A percentile compares a stretch with the other conserved stretches of the same genome.
Evolutionary conservation across 2,113 vertebrate genomes (phyloP).

Genomic region (Pipa parva): DNA sequence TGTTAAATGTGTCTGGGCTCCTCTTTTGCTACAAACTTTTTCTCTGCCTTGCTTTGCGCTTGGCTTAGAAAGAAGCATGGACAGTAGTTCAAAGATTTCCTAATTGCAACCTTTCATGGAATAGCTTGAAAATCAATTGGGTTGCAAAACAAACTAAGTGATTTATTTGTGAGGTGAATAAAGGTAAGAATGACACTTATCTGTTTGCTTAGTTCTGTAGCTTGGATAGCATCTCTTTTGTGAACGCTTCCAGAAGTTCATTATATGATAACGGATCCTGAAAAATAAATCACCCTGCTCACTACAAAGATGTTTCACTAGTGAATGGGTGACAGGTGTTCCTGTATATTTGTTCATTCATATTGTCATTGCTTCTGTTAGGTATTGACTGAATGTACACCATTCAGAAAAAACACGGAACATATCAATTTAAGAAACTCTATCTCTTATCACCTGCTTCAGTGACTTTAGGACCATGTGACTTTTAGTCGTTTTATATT

Average conservation of each 20-base stretch:
- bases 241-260: slow-evolving; percentile 11
- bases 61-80: slow-evolving; percentile 29
- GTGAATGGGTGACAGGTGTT: no score
- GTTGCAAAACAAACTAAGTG: slow-evolving; percentile 36
- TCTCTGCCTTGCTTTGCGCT: slow-evolving; percentile 10
- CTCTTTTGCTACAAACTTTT: slow-evolving; percentile 18
- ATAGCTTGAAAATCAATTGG: slow-evolving; percentile 30
- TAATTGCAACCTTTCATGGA: slow-evolving; percentile 29
- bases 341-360: no score
- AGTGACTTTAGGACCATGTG: no score
- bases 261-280: neutral
- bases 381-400: no score
- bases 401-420: no score
- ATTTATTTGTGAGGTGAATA: slow-evolving; percentile 28
- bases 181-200: neutral
- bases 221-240: slow-evolving; percentile 13
- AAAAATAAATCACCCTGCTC: no score
- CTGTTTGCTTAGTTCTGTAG: slow-evolving; percentile 10
- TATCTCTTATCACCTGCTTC: no score
- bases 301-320: no score
- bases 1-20: slow-evolving; percentile 18
- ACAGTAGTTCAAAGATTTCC: slow-evolving; percentile 4
- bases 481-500: no score
- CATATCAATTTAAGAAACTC: no score
- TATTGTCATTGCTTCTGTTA: no score